Percentiles rank a stretch among this genome's conserved stretches.
Evolutionary conservation across 2,113 vertebrate genomes (phyloP).

Genomic region (Podiceps cristatus): DNA sequence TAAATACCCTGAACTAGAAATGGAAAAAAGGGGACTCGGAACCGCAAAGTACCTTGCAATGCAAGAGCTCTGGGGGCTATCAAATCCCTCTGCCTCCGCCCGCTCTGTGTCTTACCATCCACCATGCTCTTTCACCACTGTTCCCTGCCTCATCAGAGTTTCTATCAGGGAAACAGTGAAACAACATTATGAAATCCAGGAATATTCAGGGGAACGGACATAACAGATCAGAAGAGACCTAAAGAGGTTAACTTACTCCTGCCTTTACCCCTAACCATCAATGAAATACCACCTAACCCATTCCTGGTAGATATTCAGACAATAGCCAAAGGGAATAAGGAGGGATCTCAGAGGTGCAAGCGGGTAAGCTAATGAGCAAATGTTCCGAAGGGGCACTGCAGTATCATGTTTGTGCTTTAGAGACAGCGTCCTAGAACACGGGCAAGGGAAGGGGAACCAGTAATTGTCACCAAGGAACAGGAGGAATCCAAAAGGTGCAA

Average conservation of each 20-base stretch:
- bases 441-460: neutral
- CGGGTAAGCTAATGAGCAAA: neutral
- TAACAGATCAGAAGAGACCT: neutral
- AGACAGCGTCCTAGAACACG: fast-evolving
- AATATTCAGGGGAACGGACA: neutral
- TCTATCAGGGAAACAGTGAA: fast-evolving
- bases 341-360: neutral
- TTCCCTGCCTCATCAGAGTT: neutral
- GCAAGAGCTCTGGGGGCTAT: neutral
- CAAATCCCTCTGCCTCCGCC: neutral
- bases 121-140: fast-evolving
- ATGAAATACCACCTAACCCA: neutral
- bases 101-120: fast-evolving
- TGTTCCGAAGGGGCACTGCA: neutral
- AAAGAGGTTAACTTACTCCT: neutral
- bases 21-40: neutral
- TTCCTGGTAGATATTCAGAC: neutral
- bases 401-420: fast-evolving
- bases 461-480: fast-evolving
- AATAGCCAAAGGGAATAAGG: neutral
- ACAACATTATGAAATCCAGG: neutral
- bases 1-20: neutral
- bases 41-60: neutral
- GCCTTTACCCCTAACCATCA: neutral
- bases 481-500: neutral